Conservation (phyloP, 2,888 invertebrate species). For the Xanthorhoe designata region DNA sequence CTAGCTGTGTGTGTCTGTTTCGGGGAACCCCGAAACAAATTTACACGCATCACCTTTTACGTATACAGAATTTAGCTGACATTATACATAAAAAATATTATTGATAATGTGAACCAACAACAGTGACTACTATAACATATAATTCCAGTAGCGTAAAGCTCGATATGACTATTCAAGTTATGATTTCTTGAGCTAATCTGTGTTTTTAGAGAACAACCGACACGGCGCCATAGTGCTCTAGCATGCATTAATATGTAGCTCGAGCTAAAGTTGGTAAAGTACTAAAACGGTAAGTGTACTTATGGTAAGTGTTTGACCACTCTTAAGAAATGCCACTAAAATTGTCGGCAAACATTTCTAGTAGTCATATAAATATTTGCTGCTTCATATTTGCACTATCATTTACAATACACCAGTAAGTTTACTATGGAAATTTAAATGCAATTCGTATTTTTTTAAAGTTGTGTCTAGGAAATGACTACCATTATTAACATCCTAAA, state of each 20-base stretch:
- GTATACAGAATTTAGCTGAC: too few relatives aligned
- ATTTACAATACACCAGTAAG: slow-evolving; percentile 50
- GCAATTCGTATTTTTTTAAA: too few relatives aligned
- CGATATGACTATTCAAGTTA: not conserved
- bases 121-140: slow-evolving; percentile 10
- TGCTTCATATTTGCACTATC: slow-evolving; percentile 49
- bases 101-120: slow-evolving; percentile 9
- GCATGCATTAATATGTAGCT: not conserved
- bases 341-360: slow-evolving; percentile 26
- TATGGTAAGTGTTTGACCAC: slow-evolving; percentile 25
- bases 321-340: slow-evolving; percentile 27
- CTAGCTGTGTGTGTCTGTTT: too few relatives aligned
- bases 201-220: not conserved
- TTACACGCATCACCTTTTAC: not conserved
- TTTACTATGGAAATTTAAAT: too few relatives aligned
- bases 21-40: too few relatives aligned
- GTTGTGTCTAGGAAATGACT: too few relatives aligned
- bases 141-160: slow-evolving; percentile 6
- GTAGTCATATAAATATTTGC: slow-evolving; percentile 22
- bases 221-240: not conserved
- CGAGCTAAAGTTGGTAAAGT: slow-evolving; percentile 12
- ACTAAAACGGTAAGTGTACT: slow-evolving; percentile 24
- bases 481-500: too few relatives aligned
- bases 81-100: too few relatives aligned
- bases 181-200: not conserved